Conservation (phyloP, 2,113 vertebrate species). For the Promerops cafer region DNA sequence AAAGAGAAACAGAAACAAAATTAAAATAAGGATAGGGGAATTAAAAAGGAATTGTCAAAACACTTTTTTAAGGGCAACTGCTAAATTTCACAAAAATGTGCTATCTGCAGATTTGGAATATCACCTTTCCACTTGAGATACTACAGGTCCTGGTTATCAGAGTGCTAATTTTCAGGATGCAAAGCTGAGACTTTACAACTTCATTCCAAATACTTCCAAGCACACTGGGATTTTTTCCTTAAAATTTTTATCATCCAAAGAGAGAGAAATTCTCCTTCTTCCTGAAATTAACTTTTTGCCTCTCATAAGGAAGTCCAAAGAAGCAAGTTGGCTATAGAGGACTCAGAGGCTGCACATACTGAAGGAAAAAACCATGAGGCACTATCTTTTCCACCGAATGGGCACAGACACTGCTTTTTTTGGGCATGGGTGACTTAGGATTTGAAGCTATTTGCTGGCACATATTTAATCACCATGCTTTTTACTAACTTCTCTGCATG, state of each 20-base stretch:
- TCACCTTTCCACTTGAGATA: not conserved
- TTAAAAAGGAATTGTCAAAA: not conserved
- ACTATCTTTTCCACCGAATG: not conserved
- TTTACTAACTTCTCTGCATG: conserved; percentile 1
- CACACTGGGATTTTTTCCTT: not conserved
- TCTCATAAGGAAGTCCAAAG: not conserved
- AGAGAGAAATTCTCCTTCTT: not conserved
- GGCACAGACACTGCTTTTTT: not conserved
- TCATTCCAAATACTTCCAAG: not conserved
- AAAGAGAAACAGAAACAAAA: not conserved
- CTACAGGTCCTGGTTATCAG: not conserved
- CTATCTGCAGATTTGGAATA: not conserved
- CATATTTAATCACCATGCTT: not conserved
- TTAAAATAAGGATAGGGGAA: not conserved
- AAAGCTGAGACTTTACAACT: not conserved
- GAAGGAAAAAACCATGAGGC: not conserved
- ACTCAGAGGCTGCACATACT: not conserved
- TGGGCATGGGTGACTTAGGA: not conserved
- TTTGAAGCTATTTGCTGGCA: not conserved
- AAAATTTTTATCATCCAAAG: not conserved
- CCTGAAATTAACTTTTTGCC: not conserved
- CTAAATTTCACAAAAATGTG: not conserved
- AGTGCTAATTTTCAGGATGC: not conserved
- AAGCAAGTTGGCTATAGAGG: not conserved
- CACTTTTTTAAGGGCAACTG: not conserved